Percentiles rank a stretch among this genome's conserved stretches.
Evolutionary conservation across 2,113 vertebrate genomes (phyloP).

Genomic region (Rhea americana): DNA sequence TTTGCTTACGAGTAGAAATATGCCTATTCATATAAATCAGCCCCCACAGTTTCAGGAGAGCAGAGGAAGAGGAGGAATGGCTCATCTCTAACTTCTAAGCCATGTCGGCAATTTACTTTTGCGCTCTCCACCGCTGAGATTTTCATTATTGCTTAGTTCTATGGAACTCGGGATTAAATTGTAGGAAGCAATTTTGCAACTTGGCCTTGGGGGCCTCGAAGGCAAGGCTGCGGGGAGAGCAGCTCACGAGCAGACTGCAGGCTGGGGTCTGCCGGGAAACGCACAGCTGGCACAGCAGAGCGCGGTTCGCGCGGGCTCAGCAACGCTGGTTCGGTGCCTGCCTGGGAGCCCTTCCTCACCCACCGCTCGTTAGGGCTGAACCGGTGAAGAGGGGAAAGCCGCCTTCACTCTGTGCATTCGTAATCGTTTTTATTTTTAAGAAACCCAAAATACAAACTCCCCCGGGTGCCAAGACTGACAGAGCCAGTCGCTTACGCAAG

Average conservation of each 20-base stretch:
- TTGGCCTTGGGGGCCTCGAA: background rate
- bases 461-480: rapidly evolving
- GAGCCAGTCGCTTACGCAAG: background rate
- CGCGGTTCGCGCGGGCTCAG: background rate
- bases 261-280: background rate
- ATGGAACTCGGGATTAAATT: conserved; percentile 14
- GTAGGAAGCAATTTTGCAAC: conserved; percentile 30
- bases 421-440: background rate
- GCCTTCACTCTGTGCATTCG: background rate
- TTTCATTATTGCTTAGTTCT: conserved; percentile 9
- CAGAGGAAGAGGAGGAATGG: conserved; percentile 21
- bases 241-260: background rate
- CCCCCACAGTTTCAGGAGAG: background rate
- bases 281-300: background rate
- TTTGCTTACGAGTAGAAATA: conserved; percentile 1
- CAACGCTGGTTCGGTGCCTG: background rate
- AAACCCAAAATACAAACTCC: background rate
- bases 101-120: background rate
- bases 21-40: conserved; percentile 33
- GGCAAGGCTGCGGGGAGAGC: background rate
- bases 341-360: background rate
- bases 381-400: background rate
- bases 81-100: background rate
- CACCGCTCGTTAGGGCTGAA: background rate
- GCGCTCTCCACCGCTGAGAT: background rate